Evolutionary conservation across 2,113 vertebrate species (phyloP), one percentile per base, ranked within the genome.

Genomic region (Etia nguti): DNA sequence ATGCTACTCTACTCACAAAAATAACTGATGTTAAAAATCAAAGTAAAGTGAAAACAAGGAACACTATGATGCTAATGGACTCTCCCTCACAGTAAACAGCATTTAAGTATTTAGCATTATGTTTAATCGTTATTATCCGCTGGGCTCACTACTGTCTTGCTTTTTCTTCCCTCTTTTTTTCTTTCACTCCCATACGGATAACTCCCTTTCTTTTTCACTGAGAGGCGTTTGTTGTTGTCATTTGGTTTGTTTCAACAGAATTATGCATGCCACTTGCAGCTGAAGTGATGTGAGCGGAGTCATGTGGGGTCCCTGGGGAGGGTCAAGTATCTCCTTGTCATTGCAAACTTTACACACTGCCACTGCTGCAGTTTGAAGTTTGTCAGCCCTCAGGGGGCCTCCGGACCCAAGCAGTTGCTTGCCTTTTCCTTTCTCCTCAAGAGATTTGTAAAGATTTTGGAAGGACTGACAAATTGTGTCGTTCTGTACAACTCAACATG

Each of bases 321-420:
- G 43, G 70, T 75, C 70, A 75, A 48, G 70, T 50, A 29, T 75
- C 70, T 31, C 16, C 43, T 75, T 31, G 70, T 50, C 43, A 12
- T 20, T 75, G 24, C 43, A 50, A 75, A 75, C 43, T 50, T 75
- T 31, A 12, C 43, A 50, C 70, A 50, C 4, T 50, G 24, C 16
- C 4, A 31, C 70, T 20, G 43, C 24, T 75, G 70, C 43, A 75
- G 70, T 8, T 50, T 75, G 15, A 48, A 50, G 16, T 75, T 75
- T 75, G 10, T 50, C 18, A 50, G 43, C 43, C 43, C 70, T 50
- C 24, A 31, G 70, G 43, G 13, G 15, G 24, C 15, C 24, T 48
- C 15, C 1, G 2, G 68, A 48, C 24, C 41, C 68, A 26, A 48
- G 41, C 24, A 75, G 68, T 48, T 75, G 41, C 15, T 16, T 29